Evolutionary conservation across 2,113 vertebrate species (phyloP).

Genomic region (Lagopus muta): DNA sequence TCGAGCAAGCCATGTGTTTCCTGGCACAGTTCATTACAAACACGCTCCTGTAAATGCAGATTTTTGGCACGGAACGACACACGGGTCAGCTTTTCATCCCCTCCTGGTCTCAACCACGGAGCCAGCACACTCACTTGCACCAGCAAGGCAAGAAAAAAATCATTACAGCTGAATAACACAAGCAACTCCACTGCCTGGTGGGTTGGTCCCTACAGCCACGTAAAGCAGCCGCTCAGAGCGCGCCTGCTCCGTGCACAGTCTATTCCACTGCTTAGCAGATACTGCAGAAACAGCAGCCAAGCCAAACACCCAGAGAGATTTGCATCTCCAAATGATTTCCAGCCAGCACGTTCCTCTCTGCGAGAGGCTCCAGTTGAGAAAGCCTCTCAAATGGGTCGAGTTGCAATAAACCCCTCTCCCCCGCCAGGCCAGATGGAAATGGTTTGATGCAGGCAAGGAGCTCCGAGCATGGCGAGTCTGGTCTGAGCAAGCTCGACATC

Average conservation of each 20-base stretch:
- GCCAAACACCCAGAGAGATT: slow-evolving; percentile 43
- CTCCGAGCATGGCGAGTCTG: background rate
- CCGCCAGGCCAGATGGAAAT: slow-evolving; percentile 58
- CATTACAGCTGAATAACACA: background rate
- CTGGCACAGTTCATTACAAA: slow-evolving; percentile 42
- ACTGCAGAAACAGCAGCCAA: background rate
- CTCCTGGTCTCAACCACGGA: background rate
- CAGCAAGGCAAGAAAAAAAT: background rate
- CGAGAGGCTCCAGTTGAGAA: slow-evolving; percentile 19
- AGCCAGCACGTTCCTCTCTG: slow-evolving; percentile 10
- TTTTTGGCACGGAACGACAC: slow-evolving; percentile 51
- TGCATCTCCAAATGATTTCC: slow-evolving; percentile 40
- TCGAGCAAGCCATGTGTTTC: slow-evolving; percentile 33
- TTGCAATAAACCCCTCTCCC: slow-evolving; percentile 43
- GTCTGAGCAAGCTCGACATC: slow-evolving; percentile 35
- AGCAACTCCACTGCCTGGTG: background rate
- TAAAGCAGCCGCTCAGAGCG: background rate
- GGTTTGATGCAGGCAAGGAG: slow-evolving; percentile 14
- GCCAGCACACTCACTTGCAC: background rate
- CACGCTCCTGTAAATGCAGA: slow-evolving; percentile 23
- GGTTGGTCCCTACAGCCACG: background rate
- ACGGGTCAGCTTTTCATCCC: background rate
- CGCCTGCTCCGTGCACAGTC: background rate
- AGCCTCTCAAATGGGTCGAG: slow-evolving; percentile 10
- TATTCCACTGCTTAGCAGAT: slow-evolving; percentile 11